These are phyloP conservation scores for Mnemiopsis leidyi DNA, from an alignment of 37 sponge, comb jelly and placozoan genomes.

Conservation along the genomic window DNA sequence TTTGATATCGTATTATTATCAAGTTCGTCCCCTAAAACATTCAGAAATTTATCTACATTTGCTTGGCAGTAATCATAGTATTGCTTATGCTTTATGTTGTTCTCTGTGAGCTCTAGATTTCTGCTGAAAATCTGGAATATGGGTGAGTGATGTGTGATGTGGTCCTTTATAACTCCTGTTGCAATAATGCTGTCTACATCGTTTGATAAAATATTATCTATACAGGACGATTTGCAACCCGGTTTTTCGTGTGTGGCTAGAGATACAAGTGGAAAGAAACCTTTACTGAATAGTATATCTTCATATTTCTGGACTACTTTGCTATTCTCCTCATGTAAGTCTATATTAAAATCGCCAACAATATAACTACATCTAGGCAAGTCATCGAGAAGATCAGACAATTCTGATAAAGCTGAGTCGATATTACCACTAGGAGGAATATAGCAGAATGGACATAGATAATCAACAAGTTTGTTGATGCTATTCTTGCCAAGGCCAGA, in stretches of 20 bases:
- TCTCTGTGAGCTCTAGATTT: no score
- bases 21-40: no score
- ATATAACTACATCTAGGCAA: neutral
- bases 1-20: no score
- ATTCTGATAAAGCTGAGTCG: neutral
- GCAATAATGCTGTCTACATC: neutral
- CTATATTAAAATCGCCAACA: neutral
- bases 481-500: no score
- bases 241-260: neutral
- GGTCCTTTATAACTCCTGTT: no score
- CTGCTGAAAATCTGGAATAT: no score
- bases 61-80: no score
- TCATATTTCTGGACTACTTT: neutral
- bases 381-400: neutral
- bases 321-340: neutral
- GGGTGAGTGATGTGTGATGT: no score
- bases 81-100: no score
- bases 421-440: neutral
- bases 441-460: no score
- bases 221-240: neutral
- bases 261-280: neutral
- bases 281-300: neutral
- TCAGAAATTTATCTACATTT: no score
- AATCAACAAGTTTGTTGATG: no score
- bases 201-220: neutral